A percentile compares a stretch with the other conserved stretches of the same genome.
Conservation (phyloP, 2,888 invertebrate genomes). For the Ichneumoninae sp. region DNA sequence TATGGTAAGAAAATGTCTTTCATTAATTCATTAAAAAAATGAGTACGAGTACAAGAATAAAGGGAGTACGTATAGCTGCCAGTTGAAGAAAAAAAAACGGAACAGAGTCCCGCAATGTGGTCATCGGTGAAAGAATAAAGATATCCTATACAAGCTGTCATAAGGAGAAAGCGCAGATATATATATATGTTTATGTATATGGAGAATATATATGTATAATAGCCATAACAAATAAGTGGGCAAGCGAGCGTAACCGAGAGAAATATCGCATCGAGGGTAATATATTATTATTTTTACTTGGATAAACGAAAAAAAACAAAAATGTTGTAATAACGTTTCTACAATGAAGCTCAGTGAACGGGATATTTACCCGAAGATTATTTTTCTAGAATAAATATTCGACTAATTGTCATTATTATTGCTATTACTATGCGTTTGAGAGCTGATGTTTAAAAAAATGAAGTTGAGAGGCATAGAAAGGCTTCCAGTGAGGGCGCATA, state of each 20-base stretch:
- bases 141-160: conserved; percentile 45
- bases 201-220: conserved; percentile 70
- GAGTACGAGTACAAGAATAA: conserved; percentile 76
- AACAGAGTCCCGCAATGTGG: conserved; percentile 27
- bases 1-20: conserved; percentile 81
- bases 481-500: conserved; percentile 40
- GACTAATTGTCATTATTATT: conserved; percentile 74
- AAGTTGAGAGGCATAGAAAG: conserved; percentile 37
- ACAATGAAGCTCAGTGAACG: conserved; percentile 65
- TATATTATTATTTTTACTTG: conserved; percentile 81
- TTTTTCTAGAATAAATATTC: conserved; percentile 81
- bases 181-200: conserved; percentile 68
- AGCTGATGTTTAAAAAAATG: conserved; percentile 57
- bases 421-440: conserved; percentile 63
- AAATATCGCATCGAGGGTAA: conserved; percentile 75
- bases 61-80: conserved; percentile 55
- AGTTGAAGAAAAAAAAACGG: conserved; percentile 19
- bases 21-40: conserved; percentile 79
- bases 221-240: conserved; percentile 48
- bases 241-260: conserved; percentile 67
- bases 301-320: conserved; percentile 62
- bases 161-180: conserved; percentile 46
- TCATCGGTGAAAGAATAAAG: conserved; percentile 35
- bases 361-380: conserved; percentile 74
- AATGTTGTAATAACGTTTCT: conserved; percentile 77